A percentile compares a stretch with the other conserved stretches of the same genome.
phyloP scores from a whole-genome alignment of 2,797 vertebrate genomes.

The Hippopotamyrus pictus region DNA sequence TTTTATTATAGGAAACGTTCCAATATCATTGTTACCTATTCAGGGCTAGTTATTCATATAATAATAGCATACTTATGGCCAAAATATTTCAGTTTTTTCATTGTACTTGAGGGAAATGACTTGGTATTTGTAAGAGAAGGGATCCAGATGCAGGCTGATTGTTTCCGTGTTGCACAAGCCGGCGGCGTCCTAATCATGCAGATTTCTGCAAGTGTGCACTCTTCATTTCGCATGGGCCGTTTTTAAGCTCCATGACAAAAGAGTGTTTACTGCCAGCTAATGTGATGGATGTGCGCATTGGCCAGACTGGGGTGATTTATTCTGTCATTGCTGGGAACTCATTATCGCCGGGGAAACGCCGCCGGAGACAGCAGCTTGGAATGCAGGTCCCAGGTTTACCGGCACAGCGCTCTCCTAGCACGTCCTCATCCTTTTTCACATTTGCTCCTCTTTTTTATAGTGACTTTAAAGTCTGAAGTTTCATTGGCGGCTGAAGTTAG shows the following conservation, averaged over 20 bases:
- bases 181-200: neutral
- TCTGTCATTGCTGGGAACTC: neutral
- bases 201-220: neutral
- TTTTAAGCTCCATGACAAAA: neutral
- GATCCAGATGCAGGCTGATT: neutral
- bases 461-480: neutral
- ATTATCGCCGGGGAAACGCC: neutral
- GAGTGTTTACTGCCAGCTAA: conserved; percentile 4
- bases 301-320: neutral
- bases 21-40: neutral
- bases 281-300: conserved; percentile 1
- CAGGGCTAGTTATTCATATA: neutral
- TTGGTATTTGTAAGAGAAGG: neutral
- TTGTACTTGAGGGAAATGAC: neutral
- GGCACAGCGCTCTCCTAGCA: neutral
- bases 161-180: neutral
- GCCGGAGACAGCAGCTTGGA: neutral
- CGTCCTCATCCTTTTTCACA: neutral
- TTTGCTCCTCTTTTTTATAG: neutral
- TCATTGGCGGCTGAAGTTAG: neutral
- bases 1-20: neutral
- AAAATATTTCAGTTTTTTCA: neutral
- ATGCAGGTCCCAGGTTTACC: neutral
- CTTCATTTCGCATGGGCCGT: neutral
- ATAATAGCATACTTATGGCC: neutral